A percentile compares a stretch with the other conserved stretches of the same genome.
Evolutionary conservation across 1,140 invertebrate genomes (phyloP).

Genomic region (Orchesella cincta): DNA sequence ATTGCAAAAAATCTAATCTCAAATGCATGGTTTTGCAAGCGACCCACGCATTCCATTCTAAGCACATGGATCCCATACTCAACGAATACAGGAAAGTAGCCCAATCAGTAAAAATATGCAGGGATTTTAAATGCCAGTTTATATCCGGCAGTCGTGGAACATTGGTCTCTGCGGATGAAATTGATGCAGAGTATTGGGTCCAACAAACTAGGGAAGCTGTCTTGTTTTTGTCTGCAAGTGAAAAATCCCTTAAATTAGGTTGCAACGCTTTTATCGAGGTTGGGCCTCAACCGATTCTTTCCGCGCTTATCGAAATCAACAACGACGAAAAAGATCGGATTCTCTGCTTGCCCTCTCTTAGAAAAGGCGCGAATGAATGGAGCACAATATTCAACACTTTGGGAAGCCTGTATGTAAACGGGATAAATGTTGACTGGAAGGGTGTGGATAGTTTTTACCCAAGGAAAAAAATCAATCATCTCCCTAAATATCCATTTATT

Average conservation of each 20-base stretch:
- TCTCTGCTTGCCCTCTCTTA: neutral
- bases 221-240: neutral
- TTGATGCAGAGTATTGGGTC: constrained; percentile 3
- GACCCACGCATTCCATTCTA: constrained; percentile 21
- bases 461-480: neutral
- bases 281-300: neutral
- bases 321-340: neutral
- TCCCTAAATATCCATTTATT: constrained; percentile 20
- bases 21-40: neutral
- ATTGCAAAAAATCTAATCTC: neutral
- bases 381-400: neutral
- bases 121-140: neutral
- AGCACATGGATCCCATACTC: constrained; percentile 11
- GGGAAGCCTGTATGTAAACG: neutral
- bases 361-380: neutral
- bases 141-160: neutral
- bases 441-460: neutral
- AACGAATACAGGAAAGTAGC: neutral
- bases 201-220: neutral
- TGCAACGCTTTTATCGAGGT: neutral
- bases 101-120: neutral
- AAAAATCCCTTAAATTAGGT: neutral
- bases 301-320: neutral
- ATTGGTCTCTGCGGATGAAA: neutral
- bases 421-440: neutral